Conservation (phyloP, 2,888 invertebrate genomes). For the Melolontha melolontha region DNA sequence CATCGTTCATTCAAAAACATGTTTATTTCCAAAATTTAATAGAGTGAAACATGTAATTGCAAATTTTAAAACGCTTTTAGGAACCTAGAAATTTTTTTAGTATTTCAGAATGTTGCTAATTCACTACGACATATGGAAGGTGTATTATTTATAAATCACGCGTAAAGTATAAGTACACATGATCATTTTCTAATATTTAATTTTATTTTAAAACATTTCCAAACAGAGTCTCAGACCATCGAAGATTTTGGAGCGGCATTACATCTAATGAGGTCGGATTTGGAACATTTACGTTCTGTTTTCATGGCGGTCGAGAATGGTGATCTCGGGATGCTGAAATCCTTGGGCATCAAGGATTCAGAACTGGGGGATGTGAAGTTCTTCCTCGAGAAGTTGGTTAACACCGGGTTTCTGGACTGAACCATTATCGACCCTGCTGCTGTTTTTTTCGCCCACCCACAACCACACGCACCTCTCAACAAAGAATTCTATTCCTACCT, state of each 20-base stretch:
- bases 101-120: too few relatives aligned
- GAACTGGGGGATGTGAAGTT: constrained; percentile 96
- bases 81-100: too few relatives aligned
- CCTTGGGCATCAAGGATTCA: constrained; percentile 94
- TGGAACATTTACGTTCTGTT: constrained; percentile 93
- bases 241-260: constrained; percentile 93
- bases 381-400: constrained; percentile 94
- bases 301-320: constrained; percentile 97
- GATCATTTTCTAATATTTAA: background rate
- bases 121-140: too few relatives aligned
- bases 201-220: constrained; percentile 11
- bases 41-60: too few relatives aligned
- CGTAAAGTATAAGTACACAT: too few relatives aligned
- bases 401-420: constrained; percentile 96
- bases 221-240: constrained; percentile 91
- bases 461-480: constrained; percentile 74
- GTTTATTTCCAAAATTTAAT: too few relatives aligned
- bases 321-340: constrained; percentile 92
- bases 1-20: too few relatives aligned
- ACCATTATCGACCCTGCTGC: constrained; percentile 66
- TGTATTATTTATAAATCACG: too few relatives aligned
- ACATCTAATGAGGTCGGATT: constrained; percentile 86
- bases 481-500: constrained; percentile 77
- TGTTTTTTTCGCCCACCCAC: constrained; percentile 77
- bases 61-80: too few relatives aligned